Evolutionary conservation across 2,113 vertebrate species (phyloP).

Genomic region (Corvus cornix): DNA sequence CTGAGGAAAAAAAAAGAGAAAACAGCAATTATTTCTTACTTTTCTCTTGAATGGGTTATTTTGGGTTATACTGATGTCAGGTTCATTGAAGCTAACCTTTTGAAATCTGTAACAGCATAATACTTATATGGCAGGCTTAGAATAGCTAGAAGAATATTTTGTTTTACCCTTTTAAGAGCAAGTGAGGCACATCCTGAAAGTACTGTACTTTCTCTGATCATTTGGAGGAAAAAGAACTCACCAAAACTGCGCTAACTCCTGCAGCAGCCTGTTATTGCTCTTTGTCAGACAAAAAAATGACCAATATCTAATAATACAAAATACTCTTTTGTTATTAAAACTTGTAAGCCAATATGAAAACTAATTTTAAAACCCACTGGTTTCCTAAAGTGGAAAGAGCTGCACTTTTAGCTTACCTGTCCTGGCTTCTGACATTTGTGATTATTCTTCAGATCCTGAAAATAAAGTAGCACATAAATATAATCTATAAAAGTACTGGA

Average conservation of each 20-base stretch:
- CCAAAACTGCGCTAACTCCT: constrained; percentile 41
- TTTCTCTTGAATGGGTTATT: constrained; percentile 96
- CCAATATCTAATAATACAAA: constrained; percentile 18
- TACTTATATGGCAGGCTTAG: constrained; percentile 73
- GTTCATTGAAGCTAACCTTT: constrained; percentile 89
- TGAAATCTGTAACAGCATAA: constrained; percentile 81
- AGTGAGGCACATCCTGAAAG: constrained; percentile 37
- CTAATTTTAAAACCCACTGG: background rate
- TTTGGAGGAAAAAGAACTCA: constrained; percentile 13
- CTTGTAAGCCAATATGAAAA: background rate
- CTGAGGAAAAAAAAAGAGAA: constrained; percentile 87
- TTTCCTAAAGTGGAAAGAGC: background rate
- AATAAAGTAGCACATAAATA: background rate
- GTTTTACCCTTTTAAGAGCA: constrained; percentile 65
- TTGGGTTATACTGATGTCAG: constrained; percentile 93
- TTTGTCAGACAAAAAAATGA: constrained; percentile 13
- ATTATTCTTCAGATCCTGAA: background rate
- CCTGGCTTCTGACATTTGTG: background rate
- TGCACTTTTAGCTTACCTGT: background rate
- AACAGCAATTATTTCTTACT: constrained; percentile 99
- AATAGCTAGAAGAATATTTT: constrained; percentile 59
- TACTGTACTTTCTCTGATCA: constrained; percentile 63
- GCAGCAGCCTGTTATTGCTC: constrained; percentile 29
- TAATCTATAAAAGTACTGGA: background rate
- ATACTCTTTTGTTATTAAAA: constrained; percentile 25